Evolutionary conservation across 2,797 vertebrate genomes (phyloP).

Genomic region (Fringilla coelebs): DNA sequence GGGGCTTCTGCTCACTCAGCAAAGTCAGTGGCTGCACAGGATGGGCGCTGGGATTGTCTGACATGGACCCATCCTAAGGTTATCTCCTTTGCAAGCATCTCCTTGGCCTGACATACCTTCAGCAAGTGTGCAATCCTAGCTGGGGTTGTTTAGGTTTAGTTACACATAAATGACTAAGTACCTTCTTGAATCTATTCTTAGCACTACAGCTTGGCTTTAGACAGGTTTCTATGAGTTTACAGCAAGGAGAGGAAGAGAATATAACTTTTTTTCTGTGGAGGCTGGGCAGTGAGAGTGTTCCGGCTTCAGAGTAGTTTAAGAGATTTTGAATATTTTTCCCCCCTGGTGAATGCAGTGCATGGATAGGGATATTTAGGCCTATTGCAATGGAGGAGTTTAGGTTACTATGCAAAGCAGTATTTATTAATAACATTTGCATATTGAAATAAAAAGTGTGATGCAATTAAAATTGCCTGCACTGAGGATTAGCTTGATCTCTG

Average conservation of each 20-base stretch:
- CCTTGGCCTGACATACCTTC: not conserved
- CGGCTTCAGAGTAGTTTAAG: not conserved
- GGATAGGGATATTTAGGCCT: not conserved
- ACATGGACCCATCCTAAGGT: not conserved
- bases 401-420: not conserved
- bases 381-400: not conserved
- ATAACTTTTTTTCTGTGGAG: not conserved
- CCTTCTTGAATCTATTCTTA: not conserved
- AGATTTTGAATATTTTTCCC: not conserved
- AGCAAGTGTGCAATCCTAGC: not conserved
- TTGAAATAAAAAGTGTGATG: not conserved
- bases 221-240: not conserved
- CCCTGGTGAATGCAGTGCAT: not conserved
- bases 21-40: not conserved
- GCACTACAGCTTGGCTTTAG: not conserved
- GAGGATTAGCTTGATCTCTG: not conserved
- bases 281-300: not conserved
- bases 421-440: not conserved
- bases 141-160: not conserved
- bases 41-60: fast-evolving
- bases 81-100: not conserved
- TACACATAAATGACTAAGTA: fast-evolving
- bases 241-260: not conserved
- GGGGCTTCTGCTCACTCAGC: not conserved
- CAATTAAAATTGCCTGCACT: not conserved